Evolutionary conservation across 2,113 vertebrate species (phyloP).

Genomic region (Psilopsiagon aymara): DNA sequence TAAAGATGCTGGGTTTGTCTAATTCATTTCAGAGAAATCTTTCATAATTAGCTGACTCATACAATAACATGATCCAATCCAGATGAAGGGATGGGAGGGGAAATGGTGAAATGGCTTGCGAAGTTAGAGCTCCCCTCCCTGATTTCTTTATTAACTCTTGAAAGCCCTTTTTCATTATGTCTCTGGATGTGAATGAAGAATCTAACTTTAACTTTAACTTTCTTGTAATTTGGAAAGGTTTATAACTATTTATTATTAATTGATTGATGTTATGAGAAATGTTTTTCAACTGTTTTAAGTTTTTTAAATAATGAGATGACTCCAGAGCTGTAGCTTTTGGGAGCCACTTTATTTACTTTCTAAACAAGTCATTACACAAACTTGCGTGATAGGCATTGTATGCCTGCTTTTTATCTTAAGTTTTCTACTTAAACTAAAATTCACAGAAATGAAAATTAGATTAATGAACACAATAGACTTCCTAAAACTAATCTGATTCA

Average conservation of each 20-base stretch:
- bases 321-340: background rate
- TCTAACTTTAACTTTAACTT: background rate
- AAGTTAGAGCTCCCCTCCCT: background rate
- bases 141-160: constrained; percentile 33
- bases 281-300: background rate
- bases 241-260: background rate
- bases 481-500: background rate
- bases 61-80: background rate
- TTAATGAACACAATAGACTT: background rate
- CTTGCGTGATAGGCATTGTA: background rate
- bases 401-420: background rate
- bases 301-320: background rate
- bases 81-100: constrained; percentile 44
- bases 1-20: constrained; percentile 44
- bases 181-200: background rate
- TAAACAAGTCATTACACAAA: background rate
- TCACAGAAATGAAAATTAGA: background rate
- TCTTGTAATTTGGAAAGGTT: background rate
- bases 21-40: constrained; percentile 62
- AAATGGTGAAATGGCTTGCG: constrained; percentile 35
- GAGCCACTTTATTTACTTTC: background rate
- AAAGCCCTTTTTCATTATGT: background rate
- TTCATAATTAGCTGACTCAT: constrained; percentile 68
- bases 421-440: background rate
- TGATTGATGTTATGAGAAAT: background rate